Evolutionary conservation across 2,113 vertebrate genomes (phyloP), one percentile per base, ranked within the genome.

Genomic region (Ceuthmochares aereus): DNA sequence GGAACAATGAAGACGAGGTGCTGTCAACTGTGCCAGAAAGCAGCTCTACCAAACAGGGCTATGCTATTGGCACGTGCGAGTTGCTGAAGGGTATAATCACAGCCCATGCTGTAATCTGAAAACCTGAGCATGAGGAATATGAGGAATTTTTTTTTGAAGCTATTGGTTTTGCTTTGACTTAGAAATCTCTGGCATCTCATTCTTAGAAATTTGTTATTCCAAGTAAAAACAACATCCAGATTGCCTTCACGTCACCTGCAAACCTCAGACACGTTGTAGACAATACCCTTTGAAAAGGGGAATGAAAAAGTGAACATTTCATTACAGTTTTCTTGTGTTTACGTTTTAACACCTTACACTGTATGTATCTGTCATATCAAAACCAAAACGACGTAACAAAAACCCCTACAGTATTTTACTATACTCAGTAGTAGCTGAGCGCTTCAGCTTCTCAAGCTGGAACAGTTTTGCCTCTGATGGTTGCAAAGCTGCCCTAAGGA

Each of bases 11-110:
- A 64, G 92, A 84, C 1, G 19, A 84, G 40, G 14, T 6, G 64
- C 84, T 47, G 55, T 80, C 21, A 16, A 29, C 29, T 7, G 69
- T 90, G 93, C 93, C 93, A 89, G 86, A 80, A 91, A 90, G 95
- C 40, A 90, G 77, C 45, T 68, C 64, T 90, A 89, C 76, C 66
- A 23, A 78, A 75, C 72, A 49, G 64, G 56, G 76, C 83, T 89
- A 2, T 74, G 43, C 88, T 81, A 22, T 52, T 59, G 73, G 72
- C 49, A 74, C 4, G 16, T 42, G 87, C 20, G 52, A 92, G 84
- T 77, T 67, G 88, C 79, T 88, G 69, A 80, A 56, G 75, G 64
- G 21, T 84, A 15, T 36, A 66, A 93, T 85, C 88, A 92, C 29
- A 84, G 56, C 56, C 90, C 68, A 36, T 14, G 58, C 43, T 68